These are phyloP conservation scores for Saguinus midas DNA, from an alignment of 2,113 vertebrate species.

Conservation along the genomic window DNA sequence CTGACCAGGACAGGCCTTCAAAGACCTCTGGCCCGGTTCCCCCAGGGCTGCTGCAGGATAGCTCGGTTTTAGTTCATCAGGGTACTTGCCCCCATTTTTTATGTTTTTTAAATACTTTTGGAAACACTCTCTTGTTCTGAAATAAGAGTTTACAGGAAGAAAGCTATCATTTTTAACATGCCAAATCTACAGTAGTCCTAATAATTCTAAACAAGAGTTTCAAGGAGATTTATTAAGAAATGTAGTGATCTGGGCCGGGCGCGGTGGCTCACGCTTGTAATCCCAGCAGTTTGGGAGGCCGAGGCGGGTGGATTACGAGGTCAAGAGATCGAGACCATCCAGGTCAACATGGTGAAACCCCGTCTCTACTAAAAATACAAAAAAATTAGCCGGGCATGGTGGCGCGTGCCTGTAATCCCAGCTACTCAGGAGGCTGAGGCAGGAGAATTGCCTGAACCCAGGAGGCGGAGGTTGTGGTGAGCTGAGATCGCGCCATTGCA, in stretches of 20 bases:
- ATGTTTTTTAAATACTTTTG: not conserved
- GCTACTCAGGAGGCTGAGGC: too few relatives aligned
- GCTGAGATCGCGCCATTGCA: too few relatives aligned
- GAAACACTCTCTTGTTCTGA: not conserved
- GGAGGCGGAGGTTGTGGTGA: too few relatives aligned
- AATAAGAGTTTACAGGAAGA: not conserved
- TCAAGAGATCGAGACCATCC: too few relatives aligned
- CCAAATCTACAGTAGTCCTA: not conserved
- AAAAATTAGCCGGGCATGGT: too few relatives aligned
- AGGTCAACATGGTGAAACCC: too few relatives aligned
- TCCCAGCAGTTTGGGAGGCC: too few relatives aligned
- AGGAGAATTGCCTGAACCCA: too few relatives aligned
- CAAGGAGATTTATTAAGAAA: not conserved
- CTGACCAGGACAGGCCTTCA: not conserved
- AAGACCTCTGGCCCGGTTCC: not conserved
- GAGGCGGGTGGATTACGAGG: too few relatives aligned
- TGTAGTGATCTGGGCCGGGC: too few relatives aligned
- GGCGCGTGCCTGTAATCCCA: too few relatives aligned
- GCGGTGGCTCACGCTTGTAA: rapidly evolving
- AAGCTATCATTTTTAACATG: not conserved
- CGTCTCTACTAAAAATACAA: too few relatives aligned
- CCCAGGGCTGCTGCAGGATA: not conserved
- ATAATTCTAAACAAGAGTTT: not conserved
- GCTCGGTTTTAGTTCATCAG: not conserved
- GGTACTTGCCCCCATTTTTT: not conserved